phyloP scores from a whole-genome alignment of 2,888 invertebrate genomes.

The Agonum fuliginosum region DNA sequence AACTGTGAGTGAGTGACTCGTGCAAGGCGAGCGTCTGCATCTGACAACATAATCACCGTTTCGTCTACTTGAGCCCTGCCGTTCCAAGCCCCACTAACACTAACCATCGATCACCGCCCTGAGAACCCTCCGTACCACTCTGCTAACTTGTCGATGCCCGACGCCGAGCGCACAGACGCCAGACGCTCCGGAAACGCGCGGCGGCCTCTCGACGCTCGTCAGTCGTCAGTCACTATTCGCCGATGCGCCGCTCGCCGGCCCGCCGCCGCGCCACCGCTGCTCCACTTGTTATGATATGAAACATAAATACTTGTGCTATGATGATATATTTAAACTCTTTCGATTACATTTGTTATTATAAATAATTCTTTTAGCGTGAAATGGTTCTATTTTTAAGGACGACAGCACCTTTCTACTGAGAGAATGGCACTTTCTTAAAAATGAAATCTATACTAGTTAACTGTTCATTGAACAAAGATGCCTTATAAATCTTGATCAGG shows the following conservation, averaged over 20 bases:
- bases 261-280: conserved; percentile 30
- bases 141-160: not conserved
- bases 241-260: conserved; percentile 7
- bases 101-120: conserved; percentile 15
- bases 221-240: conserved; percentile 20
- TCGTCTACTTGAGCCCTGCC: not conserved
- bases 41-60: no score
- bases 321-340: conserved; percentile 60
- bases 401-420: conserved; percentile 59
- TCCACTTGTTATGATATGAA: conserved; percentile 58
- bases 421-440: conserved; percentile 61
- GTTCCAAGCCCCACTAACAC: conserved; percentile 22
- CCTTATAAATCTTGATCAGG: conserved; percentile 60
- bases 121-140: conserved; percentile 21
- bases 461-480: conserved; percentile 60
- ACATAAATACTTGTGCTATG: conserved; percentile 59
- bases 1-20: conserved; percentile 57
- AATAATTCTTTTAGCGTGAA: conserved; percentile 60
- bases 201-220: conserved; percentile 7
- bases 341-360: conserved; percentile 60
- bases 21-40: conserved; percentile 44
- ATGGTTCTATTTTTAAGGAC: conserved; percentile 60
- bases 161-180: conserved; percentile 20
- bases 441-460: conserved; percentile 60
- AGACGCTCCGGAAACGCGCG: conserved; percentile 28